A percentile compares a stretch with the other conserved stretches of the same genome.
These are phyloP conservation scores for Limenitis camilla DNA, from an alignment of 2,888 invertebrate genomes.

Conservation along the genomic window DNA sequence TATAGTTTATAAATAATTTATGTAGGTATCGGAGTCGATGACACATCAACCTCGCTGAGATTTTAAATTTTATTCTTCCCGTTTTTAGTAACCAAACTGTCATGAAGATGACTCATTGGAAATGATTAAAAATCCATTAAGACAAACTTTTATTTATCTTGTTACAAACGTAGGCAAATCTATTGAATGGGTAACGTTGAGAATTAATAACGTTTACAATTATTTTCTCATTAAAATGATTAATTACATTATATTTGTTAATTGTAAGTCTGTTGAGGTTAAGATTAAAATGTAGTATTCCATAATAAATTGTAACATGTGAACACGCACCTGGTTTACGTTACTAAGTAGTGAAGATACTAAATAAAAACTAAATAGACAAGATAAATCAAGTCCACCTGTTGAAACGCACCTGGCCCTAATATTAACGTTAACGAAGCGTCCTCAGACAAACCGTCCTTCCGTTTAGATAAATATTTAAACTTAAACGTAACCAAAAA, in stretches of 20 bases:
- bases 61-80: constrained; percentile 14
- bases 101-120: constrained; percentile 21
- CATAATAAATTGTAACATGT: neutral
- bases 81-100: constrained; percentile 12
- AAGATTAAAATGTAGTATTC: no score
- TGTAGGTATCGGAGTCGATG: constrained; percentile 39
- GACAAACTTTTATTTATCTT: constrained; percentile 3
- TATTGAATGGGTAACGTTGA: no score
- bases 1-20: constrained; percentile 8
- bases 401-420: constrained; percentile 59
- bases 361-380: constrained; percentile 20
- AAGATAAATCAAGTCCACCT: constrained; percentile 46
- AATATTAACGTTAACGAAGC: constrained; percentile 33
- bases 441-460: constrained; percentile 44
- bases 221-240: no score
- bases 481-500: constrained; percentile 42
- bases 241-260: no score
- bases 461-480: constrained; percentile 52
- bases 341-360: constrained; percentile 27
- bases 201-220: no score
- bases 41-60: constrained; percentile 40
- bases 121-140: constrained; percentile 22
- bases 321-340: neutral
- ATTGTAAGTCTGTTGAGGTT: no score
- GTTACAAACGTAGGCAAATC: neutral